Base-by-base conservation (phyloP, 2,888 invertebrate species). In the Danaus chrysippus region DNA sequence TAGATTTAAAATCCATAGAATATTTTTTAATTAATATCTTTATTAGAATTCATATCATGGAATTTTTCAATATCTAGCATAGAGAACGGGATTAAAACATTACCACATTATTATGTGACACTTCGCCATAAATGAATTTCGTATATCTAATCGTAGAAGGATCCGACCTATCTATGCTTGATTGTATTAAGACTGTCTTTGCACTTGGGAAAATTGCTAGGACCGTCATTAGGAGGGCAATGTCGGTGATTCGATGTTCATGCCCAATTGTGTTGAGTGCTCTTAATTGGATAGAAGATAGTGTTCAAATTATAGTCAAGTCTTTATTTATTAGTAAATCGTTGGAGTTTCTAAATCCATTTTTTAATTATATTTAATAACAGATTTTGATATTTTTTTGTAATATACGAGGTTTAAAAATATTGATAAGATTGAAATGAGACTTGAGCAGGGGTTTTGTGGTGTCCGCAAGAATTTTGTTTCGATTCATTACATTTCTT, bases 211-310 rank as follows among this genome's bases (percentile, higher is more conserved):
- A 63, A 46, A 58, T 55, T 58, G 23, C 59, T 54, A 17, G 58
- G 58, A 59, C 61, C 58, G 61, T 67, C 65, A 65, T 63, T 65
- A 67, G 61, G 58, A 57, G 61, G 54, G 57, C 64, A 61, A 65
- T 65, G 61, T 58, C 58, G 61, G 58, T 53, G 63, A 61, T 58
- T 63, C 58, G 49, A 59, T 57, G 61, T 63, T 63, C 61, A 58
- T 59, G 61, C 63, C 60, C 65, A 68, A 68, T 68, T 62, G 65
- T 60, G 57, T 63, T 67, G 65, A 68, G 62, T 67, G 65, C 68
- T 61, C 65, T 66, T 59, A 62, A 67, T 68, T 63, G 63, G 62
- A 63, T 57, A 58, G 67, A 54, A 62, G 60, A 63, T 56, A 52
- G 58, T 60, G 55, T 56, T 53, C 43, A 42, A 56, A 55, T 34